Conservation (phyloP, 2,888 invertebrate genomes). For the Keiferia lycopersicella region DNA sequence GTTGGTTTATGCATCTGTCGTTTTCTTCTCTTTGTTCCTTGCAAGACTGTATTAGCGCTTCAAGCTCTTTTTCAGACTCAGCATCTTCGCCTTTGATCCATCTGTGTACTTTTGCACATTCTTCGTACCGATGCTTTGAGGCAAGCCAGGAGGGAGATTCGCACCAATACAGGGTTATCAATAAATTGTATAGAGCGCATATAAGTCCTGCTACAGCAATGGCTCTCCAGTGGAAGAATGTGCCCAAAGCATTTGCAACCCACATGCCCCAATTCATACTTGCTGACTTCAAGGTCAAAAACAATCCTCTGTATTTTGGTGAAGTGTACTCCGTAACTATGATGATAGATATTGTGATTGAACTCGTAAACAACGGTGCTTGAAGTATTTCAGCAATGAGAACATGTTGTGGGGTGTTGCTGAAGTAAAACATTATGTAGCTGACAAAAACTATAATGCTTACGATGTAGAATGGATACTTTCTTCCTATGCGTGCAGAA, state of each 20-base stretch:
- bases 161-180: conserved; percentile 33
- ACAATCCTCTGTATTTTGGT: conserved; percentile 37
- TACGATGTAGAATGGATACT: conserved; percentile 4
- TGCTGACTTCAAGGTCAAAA: conserved; percentile 35
- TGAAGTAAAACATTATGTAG: background rate
- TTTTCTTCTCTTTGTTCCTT: conserved; percentile 34
- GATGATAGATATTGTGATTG: conserved; percentile 26
- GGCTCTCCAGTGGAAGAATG: conserved; percentile 35
- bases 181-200: conserved; percentile 29
- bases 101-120: conserved; percentile 34
- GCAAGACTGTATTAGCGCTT: conserved; percentile 32
- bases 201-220: conserved; percentile 32
- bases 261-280: conserved; percentile 35
- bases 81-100: conserved; percentile 34
- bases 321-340: conserved; percentile 35
- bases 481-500: background rate
- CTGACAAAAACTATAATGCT: background rate
- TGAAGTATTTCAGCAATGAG: background rate
- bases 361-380: background rate
- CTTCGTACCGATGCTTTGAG: conserved; percentile 34
- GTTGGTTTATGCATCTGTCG: conserved; percentile 29
- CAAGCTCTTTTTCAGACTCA: conserved; percentile 34
- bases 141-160: conserved; percentile 42
- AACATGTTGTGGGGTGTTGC: background rate
- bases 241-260: conserved; percentile 36